Conservation (phyloP, 2,797 vertebrate species). For the Gymnopithys bicolor region DNA sequence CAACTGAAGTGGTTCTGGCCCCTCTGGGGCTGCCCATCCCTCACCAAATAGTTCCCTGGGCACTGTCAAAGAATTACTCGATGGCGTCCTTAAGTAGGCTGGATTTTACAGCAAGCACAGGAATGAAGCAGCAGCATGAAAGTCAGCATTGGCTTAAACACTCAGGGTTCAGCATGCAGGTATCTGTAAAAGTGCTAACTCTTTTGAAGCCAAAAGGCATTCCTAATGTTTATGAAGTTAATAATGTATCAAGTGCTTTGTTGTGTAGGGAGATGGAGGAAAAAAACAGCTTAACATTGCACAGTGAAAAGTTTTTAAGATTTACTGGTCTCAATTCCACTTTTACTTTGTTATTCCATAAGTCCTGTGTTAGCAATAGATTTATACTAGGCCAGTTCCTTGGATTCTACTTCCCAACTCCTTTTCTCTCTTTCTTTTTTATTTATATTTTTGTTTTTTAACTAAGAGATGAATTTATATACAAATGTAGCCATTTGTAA, state of each 20-base stretch:
- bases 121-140: background rate
- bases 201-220: background rate
- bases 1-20: background rate
- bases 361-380: background rate
- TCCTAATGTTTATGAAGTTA: background rate
- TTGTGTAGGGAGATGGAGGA: background rate
- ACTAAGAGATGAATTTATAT: background rate
- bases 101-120: background rate
- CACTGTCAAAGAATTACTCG: background rate
- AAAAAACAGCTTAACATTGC: background rate
- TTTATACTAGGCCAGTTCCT: background rate
- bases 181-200: background rate
- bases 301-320: background rate
- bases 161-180: background rate
- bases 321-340: background rate
- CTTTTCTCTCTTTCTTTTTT: background rate
- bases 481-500: conserved; percentile 23
- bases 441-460: no score
- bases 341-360: background rate
- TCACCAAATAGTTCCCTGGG: background rate
- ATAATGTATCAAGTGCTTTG: background rate
- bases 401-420: background rate
- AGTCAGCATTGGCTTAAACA: background rate
- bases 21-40: background rate
- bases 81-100: background rate